Percentiles rank a stretch among this genome's conserved stretches.
Conservation (phyloP, 2,888 invertebrate genomes). For the Tenthredo amoena region DNA sequence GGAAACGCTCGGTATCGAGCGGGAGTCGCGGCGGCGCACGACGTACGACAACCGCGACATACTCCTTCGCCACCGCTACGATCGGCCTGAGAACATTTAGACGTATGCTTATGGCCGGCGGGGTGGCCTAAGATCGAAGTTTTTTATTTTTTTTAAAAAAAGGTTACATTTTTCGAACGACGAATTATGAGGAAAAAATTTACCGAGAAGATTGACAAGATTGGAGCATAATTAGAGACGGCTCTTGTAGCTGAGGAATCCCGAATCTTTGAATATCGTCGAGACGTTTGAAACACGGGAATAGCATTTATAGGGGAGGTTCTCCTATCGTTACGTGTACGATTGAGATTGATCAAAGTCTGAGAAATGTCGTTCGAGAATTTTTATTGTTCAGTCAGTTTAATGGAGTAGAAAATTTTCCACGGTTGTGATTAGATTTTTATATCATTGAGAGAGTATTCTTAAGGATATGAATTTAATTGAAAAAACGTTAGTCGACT, state of each 20-base stretch:
- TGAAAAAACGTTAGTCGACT: too few relatives aligned
- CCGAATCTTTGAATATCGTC: neutral
- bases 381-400: neutral
- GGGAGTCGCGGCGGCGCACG: conserved; percentile 33
- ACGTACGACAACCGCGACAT: conserved; percentile 60
- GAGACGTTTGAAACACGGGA: neutral
- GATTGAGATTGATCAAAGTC: neutral
- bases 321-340: neutral
- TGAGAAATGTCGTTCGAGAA: neutral
- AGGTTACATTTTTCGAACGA: neutral
- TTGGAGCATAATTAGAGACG: neutral
- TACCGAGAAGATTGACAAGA: neutral
- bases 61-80: conserved; percentile 62
- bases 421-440: neutral
- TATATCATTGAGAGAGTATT: too few relatives aligned
- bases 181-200: too few relatives aligned
- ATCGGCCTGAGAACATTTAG: neutral
- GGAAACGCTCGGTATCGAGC: conserved; percentile 21
- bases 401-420: neutral
- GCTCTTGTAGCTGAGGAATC: neutral
- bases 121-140: neutral
- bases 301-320: neutral
- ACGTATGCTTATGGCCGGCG: neutral
- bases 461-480: too few relatives aligned
- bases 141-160: neutral